These are phyloP conservation scores for Caenorhabditis sp. DNA, from an alignment of 2,888 invertebrate genomes.

Conservation along the genomic window DNA sequence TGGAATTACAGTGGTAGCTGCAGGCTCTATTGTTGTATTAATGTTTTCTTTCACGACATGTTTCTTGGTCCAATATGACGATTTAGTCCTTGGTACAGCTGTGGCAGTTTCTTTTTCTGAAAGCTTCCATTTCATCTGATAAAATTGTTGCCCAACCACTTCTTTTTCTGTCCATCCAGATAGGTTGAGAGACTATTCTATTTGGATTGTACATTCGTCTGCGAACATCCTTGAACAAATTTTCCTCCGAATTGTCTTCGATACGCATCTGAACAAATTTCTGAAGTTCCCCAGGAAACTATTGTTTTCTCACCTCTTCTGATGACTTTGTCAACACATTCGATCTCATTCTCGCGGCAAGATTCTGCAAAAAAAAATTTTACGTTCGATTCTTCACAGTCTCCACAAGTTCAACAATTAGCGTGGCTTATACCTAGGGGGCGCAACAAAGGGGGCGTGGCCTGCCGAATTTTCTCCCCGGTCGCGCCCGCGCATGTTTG, in stretches of 20 bases:
- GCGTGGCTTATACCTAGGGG: no score
- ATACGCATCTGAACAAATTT: not conserved
- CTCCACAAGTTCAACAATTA: no score
- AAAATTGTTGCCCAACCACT: slow-evolving; percentile 25
- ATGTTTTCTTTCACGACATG: not conserved
- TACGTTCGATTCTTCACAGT: not conserved
- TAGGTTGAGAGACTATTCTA: not conserved
- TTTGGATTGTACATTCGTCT: slow-evolving; percentile 21
- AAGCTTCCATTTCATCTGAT: slow-evolving; percentile 27
- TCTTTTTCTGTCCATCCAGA: not conserved
- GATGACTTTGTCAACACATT: slow-evolving; percentile 35
- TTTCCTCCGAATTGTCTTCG: slow-evolving; percentile 6
- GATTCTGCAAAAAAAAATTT: slow-evolving; percentile 38
- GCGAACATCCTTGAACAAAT: not conserved
- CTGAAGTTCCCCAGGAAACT: not conserved
- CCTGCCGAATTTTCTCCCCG: no score
- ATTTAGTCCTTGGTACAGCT: not conserved
- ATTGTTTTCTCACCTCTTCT: slow-evolving; percentile 10
- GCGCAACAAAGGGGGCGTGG: no score
- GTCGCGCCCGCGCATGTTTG: no score
- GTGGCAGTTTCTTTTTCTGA: slow-evolving; percentile 42
- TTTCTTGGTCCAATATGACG: slow-evolving; percentile 30
- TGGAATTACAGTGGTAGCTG: not conserved
- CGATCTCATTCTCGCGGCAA: slow-evolving; percentile 49
- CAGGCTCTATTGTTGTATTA: slow-evolving; percentile 4